Evolutionary conservation across 2,888 invertebrate genomes (phyloP), one percentile per base, ranked within the genome.

Genomic region (Acholoe squamosa): DNA sequence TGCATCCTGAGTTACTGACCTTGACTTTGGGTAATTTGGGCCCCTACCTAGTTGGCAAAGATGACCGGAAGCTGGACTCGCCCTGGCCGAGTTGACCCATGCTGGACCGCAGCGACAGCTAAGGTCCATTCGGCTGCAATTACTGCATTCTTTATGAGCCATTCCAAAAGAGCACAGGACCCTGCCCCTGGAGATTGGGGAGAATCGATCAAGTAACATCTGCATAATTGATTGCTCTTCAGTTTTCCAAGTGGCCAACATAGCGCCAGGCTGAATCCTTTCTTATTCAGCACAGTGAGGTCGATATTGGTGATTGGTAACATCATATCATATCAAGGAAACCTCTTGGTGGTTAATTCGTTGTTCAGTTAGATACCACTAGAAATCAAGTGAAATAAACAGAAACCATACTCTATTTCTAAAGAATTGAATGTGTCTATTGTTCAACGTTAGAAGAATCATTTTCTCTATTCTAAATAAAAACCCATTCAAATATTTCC

Each of bases 71-170:
- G 16, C n/a, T 22, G 71, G 28, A 1, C 31, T 28, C 3, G 28
- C 7, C 28, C 71, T 16, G 25, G 25, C 61, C 3, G n/a, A n/a
- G 12, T n/a, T 61, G 61, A 61, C 61, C 61, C 61, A 14, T 7
- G 61, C 1, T 61, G 22, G 22, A 61, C 5, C 76, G 3, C 76
- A 16, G 31, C 31, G 31, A 76, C 76, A 31, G 25, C 14, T 5
- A 5, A 76, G 76, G 25, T 76, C 76, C 76, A 76, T 14, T 76
- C 76, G 16, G 28, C 31, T 31, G 76, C 80, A 43, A 43, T 80
- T 80, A 80, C 80, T 80, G 80, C 33, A 80, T 80, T 80, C 80
- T 80, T 80, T 80, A 80, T 80, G 80, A 80, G 43, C 16, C 34
- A 33, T 80, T 80, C 80, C 80, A 25, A 80, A 80, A 80, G 80